Base-by-base conservation (phyloP, 2,113 vertebrate genomes). In the Brienomyrus brachyistius region DNA sequence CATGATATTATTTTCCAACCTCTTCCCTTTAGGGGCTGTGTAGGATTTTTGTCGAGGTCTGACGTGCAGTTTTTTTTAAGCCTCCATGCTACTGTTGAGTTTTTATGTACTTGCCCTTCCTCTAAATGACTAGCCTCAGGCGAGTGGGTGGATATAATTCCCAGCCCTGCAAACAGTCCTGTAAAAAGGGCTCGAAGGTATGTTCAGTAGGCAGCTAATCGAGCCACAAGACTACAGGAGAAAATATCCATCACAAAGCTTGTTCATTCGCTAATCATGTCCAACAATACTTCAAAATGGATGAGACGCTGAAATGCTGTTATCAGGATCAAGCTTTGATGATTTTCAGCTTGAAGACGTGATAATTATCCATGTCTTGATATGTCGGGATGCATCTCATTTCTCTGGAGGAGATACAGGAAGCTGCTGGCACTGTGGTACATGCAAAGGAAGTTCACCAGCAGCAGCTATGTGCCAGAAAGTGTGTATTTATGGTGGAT, bases 281-380 rank as follows among this genome's bases (percentile, higher is more conserved):
- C 59, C 87, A 62, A 45, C 8, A 23, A 87, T 31, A 3, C 13
- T 21, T 7, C 35, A 50, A 40, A 50, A 77, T 8, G 17, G 45
- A 88, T 21, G 66, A 77, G 45, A 35, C 66, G 7, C n/a, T 31
- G n/a, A 52, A n/a, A 52, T 74, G 62, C 88, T 77, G 62, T n/a
- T 50, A 31, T 70, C 59, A 52, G 88, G 70, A 51, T 88, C 54
- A 66, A 50, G 66, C 47, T 88, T 70, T 74, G 43, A 66, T 77
- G 43, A 19, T 51, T 35, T 40, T 15, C 40, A 40, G n/a, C 74
- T 80, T 80, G 48, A 88, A 47, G 47, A 52, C 5, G 88, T 31
- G 40, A 35, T 77, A 48, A 48, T 88, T 88, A 88, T 80, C 66
- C 35, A 31, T 21, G n/a, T 17, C 31, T 77, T 15, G 15, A 74